Evolutionary conservation across 2,797 vertebrate species (phyloP), one percentile per base, ranked within the genome.

Genomic region (Hozukius guyotensis): DNA sequence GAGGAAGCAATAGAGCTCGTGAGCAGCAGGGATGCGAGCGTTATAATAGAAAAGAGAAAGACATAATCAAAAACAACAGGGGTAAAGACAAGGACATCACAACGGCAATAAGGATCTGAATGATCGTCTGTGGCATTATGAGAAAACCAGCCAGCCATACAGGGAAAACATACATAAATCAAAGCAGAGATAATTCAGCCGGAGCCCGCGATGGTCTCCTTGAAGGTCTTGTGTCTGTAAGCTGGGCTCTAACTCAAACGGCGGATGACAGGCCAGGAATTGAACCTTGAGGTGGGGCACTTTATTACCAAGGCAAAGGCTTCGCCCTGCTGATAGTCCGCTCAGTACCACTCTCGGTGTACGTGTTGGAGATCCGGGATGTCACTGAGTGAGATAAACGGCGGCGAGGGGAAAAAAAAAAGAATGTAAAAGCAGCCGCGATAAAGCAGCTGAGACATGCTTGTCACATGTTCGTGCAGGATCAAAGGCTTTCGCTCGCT

Each of bases 301-400:
- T 88, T 66, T 70, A 88, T 89, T 74, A 80, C 55, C 4, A 32
- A 7, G 34, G 60, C 18, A 27, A 68, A 70, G 55, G 64, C 46
- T 82, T 57, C n/a, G 20, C 53, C 65, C 9, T 5, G 22, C 77
- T 53, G 80, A 90, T 83, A 87, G 82, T 67, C 63, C 76, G 24
- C 81, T 89, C 85, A 76, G 78, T 34, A 11, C 74, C 74, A 63
- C 88, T 85, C 81, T 70, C 29, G 1, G 49, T 8, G 82, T 77
- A 88, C 46, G 80, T 91, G 92, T 87, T 18, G 52, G 64, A 81
- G 88, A 92, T 86, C 38, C 24, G 61, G 63, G 77, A 88, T 88
- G 90, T 89, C 89, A 89, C 63, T 0, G 49, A 53, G 64, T 0
- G 29, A 77, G 90, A 94, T 94, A 91, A 93, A 89, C 34, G 16